Evolutionary conservation across 2,888 invertebrate species (phyloP).

Genomic region (Nomada fabriciana): DNA sequence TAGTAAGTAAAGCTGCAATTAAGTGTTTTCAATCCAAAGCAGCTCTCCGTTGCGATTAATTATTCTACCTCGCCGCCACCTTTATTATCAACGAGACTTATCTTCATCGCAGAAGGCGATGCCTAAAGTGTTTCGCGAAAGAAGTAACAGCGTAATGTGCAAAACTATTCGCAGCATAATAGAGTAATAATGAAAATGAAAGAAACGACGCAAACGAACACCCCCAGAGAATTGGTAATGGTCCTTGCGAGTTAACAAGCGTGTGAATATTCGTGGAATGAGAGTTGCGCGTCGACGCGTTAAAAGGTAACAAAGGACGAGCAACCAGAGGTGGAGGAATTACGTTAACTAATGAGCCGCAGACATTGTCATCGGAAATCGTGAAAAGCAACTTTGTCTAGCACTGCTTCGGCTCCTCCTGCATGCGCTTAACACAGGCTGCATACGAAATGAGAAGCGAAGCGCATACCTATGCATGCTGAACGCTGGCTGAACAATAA

Average conservation of each 20-base stretch:
- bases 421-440: conserved; percentile 27
- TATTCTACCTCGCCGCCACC: too few relatives aligned
- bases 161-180: too few relatives aligned
- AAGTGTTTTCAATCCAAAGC: too few relatives aligned
- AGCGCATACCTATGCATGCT: conserved; percentile 29
- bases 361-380: background rate
- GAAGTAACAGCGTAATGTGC: too few relatives aligned
- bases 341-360: conserved; percentile 2
- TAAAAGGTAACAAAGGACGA: background rate
- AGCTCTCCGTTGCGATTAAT: too few relatives aligned
- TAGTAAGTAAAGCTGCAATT: too few relatives aligned
- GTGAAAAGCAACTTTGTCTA: background rate
- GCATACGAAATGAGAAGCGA: conserved; percentile 42
- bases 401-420: conserved; percentile 9
- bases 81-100: too few relatives aligned
- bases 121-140: too few relatives aligned
- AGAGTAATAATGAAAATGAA: too few relatives aligned
- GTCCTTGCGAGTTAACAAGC: background rate
- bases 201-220: background rate
- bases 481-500: background rate
- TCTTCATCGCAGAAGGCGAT: too few relatives aligned
- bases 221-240: background rate
- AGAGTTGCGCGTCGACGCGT: background rate
- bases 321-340: background rate
- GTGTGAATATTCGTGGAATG: background rate